Conservation (phyloP, 2,888 invertebrate species). For the Leptopilina myrica region DNA sequence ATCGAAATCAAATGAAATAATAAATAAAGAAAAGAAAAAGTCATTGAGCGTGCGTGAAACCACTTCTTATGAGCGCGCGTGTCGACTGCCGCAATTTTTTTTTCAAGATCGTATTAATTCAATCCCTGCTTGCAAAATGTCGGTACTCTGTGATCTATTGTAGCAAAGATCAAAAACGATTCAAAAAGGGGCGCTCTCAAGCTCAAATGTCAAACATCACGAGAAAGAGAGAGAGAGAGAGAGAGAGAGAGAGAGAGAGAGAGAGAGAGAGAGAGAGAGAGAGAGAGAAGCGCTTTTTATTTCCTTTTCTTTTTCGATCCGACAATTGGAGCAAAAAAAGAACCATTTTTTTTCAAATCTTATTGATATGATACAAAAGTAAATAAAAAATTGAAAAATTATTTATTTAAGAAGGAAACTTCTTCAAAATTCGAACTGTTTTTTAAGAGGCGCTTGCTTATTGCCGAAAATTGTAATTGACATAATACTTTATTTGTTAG, state of each 20-base stretch:
- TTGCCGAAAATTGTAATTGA: no score
- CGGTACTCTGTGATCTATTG: conserved; percentile 55
- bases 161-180: conserved; percentile 49
- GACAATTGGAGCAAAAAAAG: not conserved
- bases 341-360: no score
- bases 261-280: no score
- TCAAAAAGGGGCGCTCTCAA: not conserved
- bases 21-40: conserved; percentile 49
- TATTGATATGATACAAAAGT: no score
- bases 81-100: conserved; percentile 42
- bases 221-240: not conserved
- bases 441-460: no score
- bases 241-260: no score
- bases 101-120: conserved; percentile 40
- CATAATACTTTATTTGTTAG: no score
- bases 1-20: conserved; percentile 12
- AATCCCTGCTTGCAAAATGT: conserved; percentile 35
- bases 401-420: no score
- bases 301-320: not conserved
- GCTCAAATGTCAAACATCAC: conserved; percentile 20
- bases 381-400: no score
- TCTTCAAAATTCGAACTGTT: no score
- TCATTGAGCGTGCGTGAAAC: conserved; percentile 7
- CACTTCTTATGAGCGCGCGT: conserved; percentile 7
- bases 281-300: not conserved